Evolutionary conservation across 2,888 invertebrate species (phyloP), one percentile per base, ranked within the genome.

Genomic region (Acrobasis consociella): DNA sequence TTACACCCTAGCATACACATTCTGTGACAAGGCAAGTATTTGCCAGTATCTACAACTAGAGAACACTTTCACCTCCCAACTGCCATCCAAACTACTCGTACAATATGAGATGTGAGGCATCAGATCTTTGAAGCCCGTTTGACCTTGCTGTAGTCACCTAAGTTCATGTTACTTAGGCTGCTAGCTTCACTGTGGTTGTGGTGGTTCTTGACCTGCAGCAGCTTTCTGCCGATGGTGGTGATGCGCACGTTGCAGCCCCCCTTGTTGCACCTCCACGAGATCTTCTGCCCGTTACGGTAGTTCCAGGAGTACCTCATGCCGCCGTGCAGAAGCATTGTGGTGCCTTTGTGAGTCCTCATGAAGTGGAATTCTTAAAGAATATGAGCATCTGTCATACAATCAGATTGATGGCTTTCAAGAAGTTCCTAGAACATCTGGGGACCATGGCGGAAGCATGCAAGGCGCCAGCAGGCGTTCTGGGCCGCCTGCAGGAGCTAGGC

Each of bases 241-340:
- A 77, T 59, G n/a, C 72, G 73, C 37, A 77, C 75, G 16, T 66
- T 67, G 53, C 78, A 79, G 22, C 76, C 74, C 0, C 69, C 63
- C 10, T 58, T 68, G 16, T 70, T 76, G 56, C 78, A 80, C 16
- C 75, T 65, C 78, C 81, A 79, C 10, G 65, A 67, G 5, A 71
- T 63, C 51, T 70, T 65, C 2, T 62, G 59, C 0, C 49, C 73
- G 38, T 51, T 60, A n/a, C 52, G 51, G n/a, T 60, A 68, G 53
- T 64, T 66, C 62, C 56, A 67, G 22, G 62, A 63, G 51, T 62
- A 69, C 60, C 52, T 58, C 22, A 60, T 55, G 16, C 49, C 64
- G 52, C 50, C 58, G 37, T 56, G 62, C 15, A 66, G n/a, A 9
- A 69, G 50, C 61, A 60, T 22, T 16, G 51, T 22, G 13, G 53